Percentiles rank a stretch among this genome's conserved stretches.
These are phyloP conservation scores for Ochropleura leucogaster DNA, from an alignment of 2,888 invertebrate genomes.

Conservation along the genomic window DNA sequence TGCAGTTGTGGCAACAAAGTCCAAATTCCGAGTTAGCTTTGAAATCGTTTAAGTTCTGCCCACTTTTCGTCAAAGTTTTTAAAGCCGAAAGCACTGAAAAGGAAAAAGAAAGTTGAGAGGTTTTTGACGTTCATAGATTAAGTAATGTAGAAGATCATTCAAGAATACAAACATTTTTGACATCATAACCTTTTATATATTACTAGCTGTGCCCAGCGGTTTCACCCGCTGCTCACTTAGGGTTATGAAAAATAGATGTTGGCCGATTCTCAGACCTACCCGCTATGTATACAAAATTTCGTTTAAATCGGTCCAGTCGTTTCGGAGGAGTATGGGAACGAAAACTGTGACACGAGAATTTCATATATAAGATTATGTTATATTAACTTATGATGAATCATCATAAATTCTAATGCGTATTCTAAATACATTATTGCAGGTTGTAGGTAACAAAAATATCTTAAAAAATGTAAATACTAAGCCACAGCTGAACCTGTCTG, in stretches of 20 bases:
- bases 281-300: too few relatives aligned
- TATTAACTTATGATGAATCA: not conserved
- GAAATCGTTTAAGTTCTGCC: slow-evolving; percentile 32
- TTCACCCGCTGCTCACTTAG: too few relatives aligned
- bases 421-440: not conserved
- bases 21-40: slow-evolving; percentile 30
- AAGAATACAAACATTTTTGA: not conserved
- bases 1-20: slow-evolving; percentile 18
- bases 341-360: too few relatives aligned
- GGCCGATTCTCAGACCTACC: too few relatives aligned
- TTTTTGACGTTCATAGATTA: slow-evolving; percentile 6
- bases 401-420: not conserved
- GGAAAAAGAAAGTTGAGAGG: not conserved
- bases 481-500: not conserved
- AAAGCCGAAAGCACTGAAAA: slow-evolving; percentile 6
- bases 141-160: not conserved
- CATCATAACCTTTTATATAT: not conserved
- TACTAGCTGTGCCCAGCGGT: too few relatives aligned
- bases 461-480: not conserved
- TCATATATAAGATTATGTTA: too few relatives aligned
- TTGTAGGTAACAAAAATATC: not conserved
- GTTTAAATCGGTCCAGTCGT: too few relatives aligned
- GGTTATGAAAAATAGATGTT: too few relatives aligned
- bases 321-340: too few relatives aligned
- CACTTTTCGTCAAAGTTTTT: slow-evolving; percentile 18